Percentiles rank a stretch among this genome's conserved stretches.
These are phyloP conservation scores for Radopholus similis DNA, from an alignment of 1,140 invertebrate genomes.

Conservation along the genomic window DNA sequence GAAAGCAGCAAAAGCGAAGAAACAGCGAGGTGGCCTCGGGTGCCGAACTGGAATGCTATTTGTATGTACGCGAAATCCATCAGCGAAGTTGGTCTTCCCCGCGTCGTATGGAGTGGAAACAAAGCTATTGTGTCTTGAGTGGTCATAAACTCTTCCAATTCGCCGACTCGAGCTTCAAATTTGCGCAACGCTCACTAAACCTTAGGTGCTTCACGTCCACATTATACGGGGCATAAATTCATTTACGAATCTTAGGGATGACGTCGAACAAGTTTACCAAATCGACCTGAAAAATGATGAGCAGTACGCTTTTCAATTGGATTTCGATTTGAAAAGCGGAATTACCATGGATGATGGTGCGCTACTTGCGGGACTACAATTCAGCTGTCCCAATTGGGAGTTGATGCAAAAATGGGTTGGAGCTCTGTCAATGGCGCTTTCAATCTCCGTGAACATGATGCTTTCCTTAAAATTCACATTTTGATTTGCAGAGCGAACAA, in stretches of 20 bases:
- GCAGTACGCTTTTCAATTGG: slow-evolving; percentile 35
- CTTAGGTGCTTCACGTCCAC: slow-evolving; percentile 17
- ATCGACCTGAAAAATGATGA: slow-evolving; percentile 33
- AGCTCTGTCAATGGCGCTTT: slow-evolving; percentile 23
- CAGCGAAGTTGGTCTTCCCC: slow-evolving; percentile 26
- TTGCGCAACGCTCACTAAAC: slow-evolving; percentile 27
- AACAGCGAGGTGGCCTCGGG: background rate
- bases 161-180: slow-evolving; percentile 37
- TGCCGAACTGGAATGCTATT: slow-evolving; percentile 27
- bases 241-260: slow-evolving; percentile 23
- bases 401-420: slow-evolving; percentile 40
- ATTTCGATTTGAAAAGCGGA: slow-evolving; percentile 10
- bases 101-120: slow-evolving; percentile 25
- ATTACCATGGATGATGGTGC: background rate
- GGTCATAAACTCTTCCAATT: slow-evolving; percentile 33
- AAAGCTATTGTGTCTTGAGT: slow-evolving; percentile 31
- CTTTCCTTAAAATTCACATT: background rate
- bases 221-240: background rate
- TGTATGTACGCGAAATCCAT: slow-evolving; percentile 31
- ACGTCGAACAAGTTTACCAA: slow-evolving; percentile 27
- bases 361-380: slow-evolving; percentile 19
- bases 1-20: background rate
- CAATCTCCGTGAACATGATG: slow-evolving; percentile 4
- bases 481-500: slow-evolving; percentile 19
- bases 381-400: slow-evolving; percentile 26